These are phyloP conservation scores for Trissolcus japonicus DNA, from an alignment of 2,888 invertebrate genomes.

Conservation along the genomic window DNA sequence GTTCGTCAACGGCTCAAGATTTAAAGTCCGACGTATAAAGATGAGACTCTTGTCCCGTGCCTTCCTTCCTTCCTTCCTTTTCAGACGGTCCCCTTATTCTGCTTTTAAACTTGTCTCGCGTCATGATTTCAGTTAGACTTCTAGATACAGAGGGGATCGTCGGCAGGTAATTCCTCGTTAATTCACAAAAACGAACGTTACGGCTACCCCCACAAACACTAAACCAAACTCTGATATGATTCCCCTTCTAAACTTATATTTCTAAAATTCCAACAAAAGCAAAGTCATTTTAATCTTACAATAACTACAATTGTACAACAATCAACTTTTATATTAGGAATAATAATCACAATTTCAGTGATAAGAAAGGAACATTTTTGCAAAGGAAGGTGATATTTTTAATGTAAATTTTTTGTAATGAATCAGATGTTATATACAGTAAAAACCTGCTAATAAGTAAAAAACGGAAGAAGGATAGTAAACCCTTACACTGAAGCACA, in stretches of 20 bases:
- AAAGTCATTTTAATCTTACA: background rate
- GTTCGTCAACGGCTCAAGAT: constrained; percentile 67
- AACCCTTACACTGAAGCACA: constrained; percentile 28
- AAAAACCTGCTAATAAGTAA: constrained; percentile 46
- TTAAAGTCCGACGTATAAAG: constrained; percentile 67
- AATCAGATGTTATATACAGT: too few species aligned
- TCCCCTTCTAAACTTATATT: too few species aligned
- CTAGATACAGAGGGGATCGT: constrained; percentile 46
- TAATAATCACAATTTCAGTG: too few species aligned
- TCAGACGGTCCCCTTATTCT: constrained; percentile 66
- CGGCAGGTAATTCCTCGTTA: constrained; percentile 47
- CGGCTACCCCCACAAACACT: constrained; percentile 22
- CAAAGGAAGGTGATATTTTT: too few species aligned
- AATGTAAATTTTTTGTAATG: too few species aligned
- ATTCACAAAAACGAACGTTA: constrained; percentile 48
- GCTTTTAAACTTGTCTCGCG: constrained; percentile 60
- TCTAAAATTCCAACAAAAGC: background rate
- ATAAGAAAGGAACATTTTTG: too few species aligned
- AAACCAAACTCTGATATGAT: background rate
- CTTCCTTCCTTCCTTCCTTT: constrained; percentile 68
- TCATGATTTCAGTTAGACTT: constrained; percentile 68
- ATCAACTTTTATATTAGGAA: too few species aligned
- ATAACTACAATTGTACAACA: background rate
- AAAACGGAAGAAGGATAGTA: constrained; percentile 5
- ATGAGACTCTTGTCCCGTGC: constrained; percentile 71